Evolutionary conservation across 1,140 invertebrate genomes (phyloP).

Genomic region (Drosophila watanabei): DNA sequence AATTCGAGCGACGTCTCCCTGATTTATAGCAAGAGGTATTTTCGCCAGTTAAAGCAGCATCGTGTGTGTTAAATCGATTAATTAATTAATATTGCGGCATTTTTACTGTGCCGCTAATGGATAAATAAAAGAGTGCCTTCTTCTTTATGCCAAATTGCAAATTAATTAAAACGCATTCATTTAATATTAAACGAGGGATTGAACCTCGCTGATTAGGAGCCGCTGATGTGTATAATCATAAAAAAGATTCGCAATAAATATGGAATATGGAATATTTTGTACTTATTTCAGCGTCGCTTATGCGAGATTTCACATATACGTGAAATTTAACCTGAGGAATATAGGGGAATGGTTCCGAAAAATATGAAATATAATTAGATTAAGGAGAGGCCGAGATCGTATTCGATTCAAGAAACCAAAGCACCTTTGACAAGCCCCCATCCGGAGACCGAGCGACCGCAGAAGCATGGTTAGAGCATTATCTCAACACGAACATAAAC

Average conservation of each 20-base stretch:
- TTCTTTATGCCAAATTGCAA: slow-evolving; percentile 38
- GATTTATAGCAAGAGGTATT: slow-evolving; percentile 31
- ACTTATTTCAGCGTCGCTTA: not conserved
- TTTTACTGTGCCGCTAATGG: slow-evolving; percentile 30
- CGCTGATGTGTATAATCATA: slow-evolving; percentile 14
- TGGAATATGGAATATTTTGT: not conserved
- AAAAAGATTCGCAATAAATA: slow-evolving; percentile 12
- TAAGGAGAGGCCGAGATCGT: not conserved
- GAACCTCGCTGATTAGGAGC: slow-evolving; percentile 44
- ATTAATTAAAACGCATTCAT: slow-evolving; percentile 70
- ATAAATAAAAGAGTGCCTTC: slow-evolving; percentile 27
- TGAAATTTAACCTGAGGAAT: slow-evolving; percentile 3
- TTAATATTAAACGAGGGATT: slow-evolving; percentile 46
- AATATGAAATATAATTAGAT: slow-evolving; percentile 5
- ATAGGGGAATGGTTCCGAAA: not conserved
- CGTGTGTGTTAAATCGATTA: slow-evolving; percentile 43
- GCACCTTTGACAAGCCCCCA: slow-evolving; percentile 15
- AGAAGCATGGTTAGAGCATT: slow-evolving; percentile 8
- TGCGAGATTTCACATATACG: not conserved
- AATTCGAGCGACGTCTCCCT: slow-evolving; percentile 19
- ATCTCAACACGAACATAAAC: slow-evolving; percentile 8
- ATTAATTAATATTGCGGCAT: slow-evolving; percentile 57
- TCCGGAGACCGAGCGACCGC: not conserved
- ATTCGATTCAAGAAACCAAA: too few relatives aligned
- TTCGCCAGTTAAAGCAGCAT: slow-evolving; percentile 42